phyloP scores from a whole-genome alignment of 2,888 invertebrate species.

The Apodemia zela region DNA sequence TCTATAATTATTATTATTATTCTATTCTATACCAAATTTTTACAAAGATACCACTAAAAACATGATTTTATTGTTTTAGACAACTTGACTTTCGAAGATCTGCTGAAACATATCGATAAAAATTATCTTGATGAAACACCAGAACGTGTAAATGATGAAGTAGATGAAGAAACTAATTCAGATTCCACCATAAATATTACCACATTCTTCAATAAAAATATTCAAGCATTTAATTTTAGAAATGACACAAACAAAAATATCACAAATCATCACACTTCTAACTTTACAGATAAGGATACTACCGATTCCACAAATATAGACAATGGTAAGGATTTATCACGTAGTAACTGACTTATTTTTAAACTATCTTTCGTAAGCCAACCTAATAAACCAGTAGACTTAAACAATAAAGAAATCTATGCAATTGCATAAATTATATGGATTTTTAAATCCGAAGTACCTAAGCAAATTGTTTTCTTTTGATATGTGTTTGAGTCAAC shows the following conservation, averaged over 20 bases:
- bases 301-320: background rate
- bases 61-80: background rate
- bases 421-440: too few relatives aligned
- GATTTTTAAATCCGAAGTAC: too few relatives aligned
- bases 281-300: background rate
- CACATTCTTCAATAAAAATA: background rate
- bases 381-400: too few relatives aligned
- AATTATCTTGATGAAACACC: conserved; percentile 13
- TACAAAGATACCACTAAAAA: too few relatives aligned
- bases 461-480: too few relatives aligned
- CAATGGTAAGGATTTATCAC: background rate
- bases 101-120: conserved; percentile 16
- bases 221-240: background rate
- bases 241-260: background rate
- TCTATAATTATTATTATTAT: too few relatives aligned
- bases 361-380: background rate
- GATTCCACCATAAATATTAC: background rate
- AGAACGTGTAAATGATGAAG: background rate
- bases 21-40: too few relatives aligned
- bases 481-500: too few relatives aligned
- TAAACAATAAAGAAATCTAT: too few relatives aligned
- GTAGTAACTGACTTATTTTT: background rate
- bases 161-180: background rate
- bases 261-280: background rate
- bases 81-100: conserved; percentile 19